Percentiles rank a stretch among this genome's conserved stretches.
These are phyloP conservation scores for Helogale parvula DNA, from an alignment of 2,113 vertebrate species.

Conservation along the genomic window DNA sequence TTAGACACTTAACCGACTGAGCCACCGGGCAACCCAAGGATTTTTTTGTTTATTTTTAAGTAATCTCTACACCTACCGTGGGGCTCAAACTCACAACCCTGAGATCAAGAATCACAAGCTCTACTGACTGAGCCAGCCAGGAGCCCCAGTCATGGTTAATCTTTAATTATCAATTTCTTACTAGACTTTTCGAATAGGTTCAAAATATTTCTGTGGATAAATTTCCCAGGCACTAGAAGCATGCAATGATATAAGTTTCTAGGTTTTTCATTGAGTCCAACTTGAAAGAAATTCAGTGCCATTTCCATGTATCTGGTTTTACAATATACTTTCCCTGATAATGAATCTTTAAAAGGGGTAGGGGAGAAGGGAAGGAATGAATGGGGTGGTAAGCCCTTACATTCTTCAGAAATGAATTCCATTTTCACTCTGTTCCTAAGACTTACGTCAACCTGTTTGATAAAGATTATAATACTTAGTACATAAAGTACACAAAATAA, in stretches of 20 bases:
- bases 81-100: background rate
- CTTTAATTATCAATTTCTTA: background rate
- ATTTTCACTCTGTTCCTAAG: background rate
- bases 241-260: background rate
- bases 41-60: background rate
- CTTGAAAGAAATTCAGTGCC: conserved; percentile 17
- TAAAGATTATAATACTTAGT: conserved; percentile 9
- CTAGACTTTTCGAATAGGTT: background rate
- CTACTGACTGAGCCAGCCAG: background rate
- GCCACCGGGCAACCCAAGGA: too few species aligned
- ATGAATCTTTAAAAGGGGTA: background rate
- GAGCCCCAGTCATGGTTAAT: background rate
- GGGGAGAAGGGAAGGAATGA: background rate
- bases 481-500: conserved; percentile 55
- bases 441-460: conserved; percentile 29
- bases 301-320: conserved; percentile 42
- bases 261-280: background rate
- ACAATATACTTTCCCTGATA: conserved; percentile 11
- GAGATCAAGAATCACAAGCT: background rate
- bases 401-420: conserved; percentile 26
- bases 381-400: background rate
- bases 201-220: background rate
- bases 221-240: conserved; percentile 7
- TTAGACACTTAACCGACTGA: too few species aligned
- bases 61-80: background rate